Conservation (phyloP, 2,797 vertebrate species). For the Bothrops alternatus region DNA sequence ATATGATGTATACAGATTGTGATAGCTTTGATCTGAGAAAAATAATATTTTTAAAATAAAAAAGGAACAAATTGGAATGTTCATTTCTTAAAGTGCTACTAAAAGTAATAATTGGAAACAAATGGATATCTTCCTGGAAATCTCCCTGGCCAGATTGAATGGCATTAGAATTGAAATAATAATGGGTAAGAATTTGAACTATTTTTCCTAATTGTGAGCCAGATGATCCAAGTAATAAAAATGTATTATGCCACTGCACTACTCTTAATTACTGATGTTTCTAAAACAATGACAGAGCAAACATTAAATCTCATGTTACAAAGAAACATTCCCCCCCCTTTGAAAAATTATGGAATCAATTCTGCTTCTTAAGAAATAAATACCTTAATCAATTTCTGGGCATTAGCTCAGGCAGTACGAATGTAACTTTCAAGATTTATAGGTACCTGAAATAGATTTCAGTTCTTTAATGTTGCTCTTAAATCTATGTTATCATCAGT, state of each 20-base stretch:
- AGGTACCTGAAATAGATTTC: not conserved
- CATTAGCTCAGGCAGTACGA: not conserved
- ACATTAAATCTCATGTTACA: not conserved
- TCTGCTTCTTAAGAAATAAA: not conserved
- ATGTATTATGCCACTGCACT: not conserved
- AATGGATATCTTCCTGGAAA: not conserved
- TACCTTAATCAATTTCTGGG: not conserved
- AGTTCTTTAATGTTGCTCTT: not conserved
- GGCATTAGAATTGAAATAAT: not conserved
- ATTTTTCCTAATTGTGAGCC: not conserved
- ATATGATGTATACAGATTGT: not conserved
- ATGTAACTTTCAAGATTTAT: not conserved
- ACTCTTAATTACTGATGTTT: not conserved
- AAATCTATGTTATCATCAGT: not conserved
- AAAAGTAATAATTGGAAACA: not conserved
- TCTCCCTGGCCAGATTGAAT: not conserved
- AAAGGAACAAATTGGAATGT: not conserved
- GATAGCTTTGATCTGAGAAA: not conserved
- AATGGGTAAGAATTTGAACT: not conserved
- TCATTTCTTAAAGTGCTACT: not conserved
- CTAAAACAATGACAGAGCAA: not conserved
- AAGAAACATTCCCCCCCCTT: no score
- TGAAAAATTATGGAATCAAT: not conserved
- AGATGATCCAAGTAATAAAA: not conserved
- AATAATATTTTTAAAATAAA: not conserved